phyloP scores from a whole-genome alignment of 2,888 invertebrate genomes.

The Oscheius sp. region DNA sequence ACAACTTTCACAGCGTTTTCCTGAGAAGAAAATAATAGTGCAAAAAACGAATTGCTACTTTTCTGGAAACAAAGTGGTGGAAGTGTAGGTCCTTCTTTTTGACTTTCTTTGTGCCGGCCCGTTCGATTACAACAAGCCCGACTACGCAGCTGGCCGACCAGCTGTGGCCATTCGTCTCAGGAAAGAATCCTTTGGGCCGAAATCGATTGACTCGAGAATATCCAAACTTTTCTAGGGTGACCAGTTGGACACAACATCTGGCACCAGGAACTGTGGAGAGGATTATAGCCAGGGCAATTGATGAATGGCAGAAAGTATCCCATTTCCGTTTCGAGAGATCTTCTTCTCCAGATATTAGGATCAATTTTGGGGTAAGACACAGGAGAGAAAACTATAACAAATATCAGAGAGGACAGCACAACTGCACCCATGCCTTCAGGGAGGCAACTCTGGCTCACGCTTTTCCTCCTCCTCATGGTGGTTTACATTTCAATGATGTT shows the following conservation, averaged over 20 bases:
- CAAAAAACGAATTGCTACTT: background rate
- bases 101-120: slow-evolving; percentile 12
- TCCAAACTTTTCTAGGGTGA: slow-evolving; percentile 9
- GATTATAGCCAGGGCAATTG: slow-evolving; percentile 9
- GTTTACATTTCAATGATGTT: slow-evolving; percentile 31
- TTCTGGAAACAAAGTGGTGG: background rate
- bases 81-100: slow-evolving; percentile 8
- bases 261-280: background rate
- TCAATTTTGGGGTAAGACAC: slow-evolving; percentile 14
- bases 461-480: slow-evolving; percentile 20
- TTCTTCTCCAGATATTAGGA: background rate
- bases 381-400: background rate
- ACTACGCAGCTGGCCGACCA: slow-evolving; percentile 32
- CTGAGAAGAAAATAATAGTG: background rate
- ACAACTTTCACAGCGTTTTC: background rate
- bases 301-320: slow-evolving; percentile 7
- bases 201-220: background rate
- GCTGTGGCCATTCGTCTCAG: slow-evolving; percentile 34
- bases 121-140: slow-evolving; percentile 23
- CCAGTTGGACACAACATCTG: background rate
- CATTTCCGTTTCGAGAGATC: slow-evolving; percentile 9
- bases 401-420: slow-evolving; percentile 24
- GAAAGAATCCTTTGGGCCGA: too few relatives aligned
- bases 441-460: slow-evolving; percentile 23
- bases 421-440: slow-evolving; percentile 18